Evolutionary conservation across 2,888 invertebrate species (phyloP).

Genomic region (Philhelius pedissequus): DNA sequence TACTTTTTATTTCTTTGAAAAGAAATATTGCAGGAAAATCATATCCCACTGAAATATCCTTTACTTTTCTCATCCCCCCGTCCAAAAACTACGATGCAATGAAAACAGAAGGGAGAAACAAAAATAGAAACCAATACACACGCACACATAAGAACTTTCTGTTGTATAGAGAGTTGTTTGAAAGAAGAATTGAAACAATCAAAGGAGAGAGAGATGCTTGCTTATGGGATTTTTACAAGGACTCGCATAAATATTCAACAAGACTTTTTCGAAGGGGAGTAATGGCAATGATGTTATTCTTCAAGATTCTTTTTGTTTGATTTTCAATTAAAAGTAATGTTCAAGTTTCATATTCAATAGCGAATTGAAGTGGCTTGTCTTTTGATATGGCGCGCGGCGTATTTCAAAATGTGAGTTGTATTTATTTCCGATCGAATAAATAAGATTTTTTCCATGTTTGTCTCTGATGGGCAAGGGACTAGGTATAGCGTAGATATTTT

Average conservation of each 20-base stretch:
- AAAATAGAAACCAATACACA: neutral
- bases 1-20: constrained; percentile 11
- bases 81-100: neutral
- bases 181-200: constrained; percentile 4
- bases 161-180: neutral
- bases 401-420: neutral
- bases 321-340: constrained; percentile 52
- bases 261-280: neutral
- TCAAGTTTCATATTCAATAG: neutral
- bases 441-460: neutral
- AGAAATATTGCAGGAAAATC: constrained; percentile 23
- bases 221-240: neutral
- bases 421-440: constrained; percentile 29
- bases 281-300: constrained; percentile 19
- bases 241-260: constrained; percentile 50
- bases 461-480: neutral
- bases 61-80: neutral
- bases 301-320: constrained; percentile 45
- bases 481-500: neutral
- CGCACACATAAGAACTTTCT: constrained; percentile 7
- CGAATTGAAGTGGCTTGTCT: neutral
- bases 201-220: neutral
- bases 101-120: neutral
- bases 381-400: neutral
- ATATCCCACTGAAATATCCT: neutral